phyloP scores from a whole-genome alignment of 1,140 invertebrate genomes.

The Monochamus saltuarius region DNA sequence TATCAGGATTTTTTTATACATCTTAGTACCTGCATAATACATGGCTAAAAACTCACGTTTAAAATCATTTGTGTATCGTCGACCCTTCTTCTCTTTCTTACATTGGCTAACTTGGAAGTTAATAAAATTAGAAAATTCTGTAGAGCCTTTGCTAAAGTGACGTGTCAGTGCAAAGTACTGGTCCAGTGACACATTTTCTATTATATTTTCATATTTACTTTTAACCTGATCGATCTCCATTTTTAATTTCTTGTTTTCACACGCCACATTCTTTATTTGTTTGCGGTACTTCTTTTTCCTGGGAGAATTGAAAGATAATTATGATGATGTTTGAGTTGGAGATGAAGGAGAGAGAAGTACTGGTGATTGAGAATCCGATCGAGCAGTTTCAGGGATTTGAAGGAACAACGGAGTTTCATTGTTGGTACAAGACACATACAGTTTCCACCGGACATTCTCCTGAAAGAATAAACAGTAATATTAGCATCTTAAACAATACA shows the following conservation, averaged over 20 bases:
- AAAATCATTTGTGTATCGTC: not conserved
- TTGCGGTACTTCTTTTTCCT: not conserved
- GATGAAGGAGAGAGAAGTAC: not conserved
- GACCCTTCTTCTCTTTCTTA: constrained; percentile 6
- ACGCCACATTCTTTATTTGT: not conserved
- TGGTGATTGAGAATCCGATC: not conserved
- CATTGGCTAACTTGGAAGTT: constrained; percentile 9
- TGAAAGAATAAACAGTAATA: too few relatives aligned
- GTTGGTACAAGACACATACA: not conserved
- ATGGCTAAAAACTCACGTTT: constrained; percentile 6
- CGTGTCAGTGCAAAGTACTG: constrained; percentile 1
- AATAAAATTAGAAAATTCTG: constrained; percentile 1
- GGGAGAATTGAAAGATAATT: not conserved
- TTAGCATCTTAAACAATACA: too few relatives aligned
- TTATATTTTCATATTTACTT: not conserved
- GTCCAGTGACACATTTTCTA: constrained; percentile 1
- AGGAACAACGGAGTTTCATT: constrained; percentile 16
- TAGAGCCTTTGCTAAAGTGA: not conserved
- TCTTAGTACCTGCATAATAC: constrained; percentile 6
- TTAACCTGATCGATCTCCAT: not conserved
- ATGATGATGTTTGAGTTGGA: not conserved
- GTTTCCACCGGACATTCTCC: not conserved
- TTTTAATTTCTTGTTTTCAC: not conserved
- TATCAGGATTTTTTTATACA: constrained; percentile 4
- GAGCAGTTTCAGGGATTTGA: constrained; percentile 5